Percentiles rank a stretch among this genome's conserved stretches.
Evolutionary conservation across 2,888 invertebrate species (phyloP).

Genomic region (Harpalus rubripes): DNA sequence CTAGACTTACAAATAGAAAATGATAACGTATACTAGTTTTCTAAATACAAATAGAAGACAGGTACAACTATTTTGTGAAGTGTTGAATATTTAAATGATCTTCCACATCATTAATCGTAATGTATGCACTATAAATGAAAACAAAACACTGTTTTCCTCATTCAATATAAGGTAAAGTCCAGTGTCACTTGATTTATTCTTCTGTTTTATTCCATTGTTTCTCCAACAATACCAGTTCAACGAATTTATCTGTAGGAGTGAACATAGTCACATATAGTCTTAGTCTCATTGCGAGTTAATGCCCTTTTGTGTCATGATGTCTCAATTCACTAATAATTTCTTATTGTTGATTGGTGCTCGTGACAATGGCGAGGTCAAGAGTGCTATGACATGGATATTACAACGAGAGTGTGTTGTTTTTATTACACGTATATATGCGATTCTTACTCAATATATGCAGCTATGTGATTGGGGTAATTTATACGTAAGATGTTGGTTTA

Average conservation of each 20-base stretch:
- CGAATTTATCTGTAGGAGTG: slow-evolving; percentile 40
- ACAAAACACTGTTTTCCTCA: background rate
- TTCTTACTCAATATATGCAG: slow-evolving; percentile 25
- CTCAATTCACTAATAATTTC: slow-evolving; percentile 53
- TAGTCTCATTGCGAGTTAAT: slow-evolving; percentile 50
- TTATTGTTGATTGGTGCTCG: slow-evolving; percentile 50
- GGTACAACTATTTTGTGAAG: background rate
- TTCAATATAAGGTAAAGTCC: slow-evolving; percentile 7
- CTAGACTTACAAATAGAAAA: no score
- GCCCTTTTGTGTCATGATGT: slow-evolving; percentile 56
- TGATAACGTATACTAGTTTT: no score
- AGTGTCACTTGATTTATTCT: slow-evolving; percentile 45
- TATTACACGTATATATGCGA: slow-evolving; percentile 9
- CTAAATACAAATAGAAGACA: no score
- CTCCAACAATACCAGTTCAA: slow-evolving; percentile 39
- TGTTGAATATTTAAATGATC: background rate
- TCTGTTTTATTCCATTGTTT: slow-evolving; percentile 47
- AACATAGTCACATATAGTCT: background rate
- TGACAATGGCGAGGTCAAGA: slow-evolving; percentile 52
- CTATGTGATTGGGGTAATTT: slow-evolving; percentile 7
- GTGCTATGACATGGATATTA: slow-evolving; percentile 46
- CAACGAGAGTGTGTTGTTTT: slow-evolving; percentile 16
- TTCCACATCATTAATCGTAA: no score
- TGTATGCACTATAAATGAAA: no score
- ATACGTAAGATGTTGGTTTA: background rate